Evolutionary conservation across 2,797 vertebrate genomes (phyloP).

Genomic region (Enteromius unitaeniatus): DNA sequence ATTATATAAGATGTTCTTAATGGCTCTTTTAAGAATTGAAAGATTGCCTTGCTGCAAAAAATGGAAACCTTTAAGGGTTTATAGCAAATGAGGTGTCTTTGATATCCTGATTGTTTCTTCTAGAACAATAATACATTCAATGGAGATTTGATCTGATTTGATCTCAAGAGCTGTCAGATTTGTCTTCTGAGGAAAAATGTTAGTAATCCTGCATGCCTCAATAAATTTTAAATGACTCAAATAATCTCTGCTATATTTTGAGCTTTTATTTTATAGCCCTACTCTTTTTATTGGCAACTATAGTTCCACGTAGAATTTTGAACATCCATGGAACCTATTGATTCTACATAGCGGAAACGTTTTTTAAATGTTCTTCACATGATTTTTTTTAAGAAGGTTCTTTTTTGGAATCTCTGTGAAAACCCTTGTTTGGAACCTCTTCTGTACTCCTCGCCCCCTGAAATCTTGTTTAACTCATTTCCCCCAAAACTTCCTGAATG

Average conservation of each 20-base stretch:
- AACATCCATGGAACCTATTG: not conserved
- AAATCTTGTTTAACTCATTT: not conserved
- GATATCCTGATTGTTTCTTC: not conserved
- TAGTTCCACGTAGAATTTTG: not conserved
- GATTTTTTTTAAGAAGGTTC: not conserved
- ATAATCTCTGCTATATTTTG: not conserved
- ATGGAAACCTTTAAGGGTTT: not conserved
- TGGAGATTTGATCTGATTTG: slow-evolving; percentile 7
- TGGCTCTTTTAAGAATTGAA: not conserved
- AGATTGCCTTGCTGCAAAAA: not conserved
- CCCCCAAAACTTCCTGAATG: not conserved
- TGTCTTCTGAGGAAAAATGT: not conserved
- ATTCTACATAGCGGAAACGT: not conserved
- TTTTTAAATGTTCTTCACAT: not conserved
- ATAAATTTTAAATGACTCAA: not conserved
- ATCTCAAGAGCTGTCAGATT: not conserved
- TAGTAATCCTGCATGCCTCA: not conserved
- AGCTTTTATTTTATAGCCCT: not conserved
- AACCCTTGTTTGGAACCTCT: not conserved
- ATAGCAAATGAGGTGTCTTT: not conserved
- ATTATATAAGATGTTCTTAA: not conserved
- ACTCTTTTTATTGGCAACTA: not conserved
- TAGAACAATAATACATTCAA: not conserved
- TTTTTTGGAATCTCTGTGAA: not conserved
- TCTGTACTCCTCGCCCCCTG: not conserved